Conservation (phyloP, 2,113 vertebrate species). For the Zapus hudsonius region DNA sequence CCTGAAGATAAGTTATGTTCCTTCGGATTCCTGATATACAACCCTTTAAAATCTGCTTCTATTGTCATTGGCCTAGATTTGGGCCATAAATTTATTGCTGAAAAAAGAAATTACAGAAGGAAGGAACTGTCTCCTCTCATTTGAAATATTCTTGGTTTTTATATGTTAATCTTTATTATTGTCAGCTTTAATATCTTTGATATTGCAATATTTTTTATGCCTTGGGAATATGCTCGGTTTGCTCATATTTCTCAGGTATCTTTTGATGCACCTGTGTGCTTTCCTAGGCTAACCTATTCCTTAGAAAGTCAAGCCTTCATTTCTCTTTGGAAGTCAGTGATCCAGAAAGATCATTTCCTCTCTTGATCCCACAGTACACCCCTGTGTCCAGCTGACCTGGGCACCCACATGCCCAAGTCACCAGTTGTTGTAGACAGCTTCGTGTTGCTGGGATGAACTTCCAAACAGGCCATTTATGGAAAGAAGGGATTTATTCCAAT, state of each 20-base stretch:
- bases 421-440: too few species aligned
- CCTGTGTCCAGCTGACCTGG: background rate
- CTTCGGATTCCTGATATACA: background rate
- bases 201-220: background rate
- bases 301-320: background rate
- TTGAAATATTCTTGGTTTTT: constrained; percentile 35
- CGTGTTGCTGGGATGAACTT: too few species aligned
- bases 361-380: background rate
- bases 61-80: constrained; percentile 31
- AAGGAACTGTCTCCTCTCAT: constrained; percentile 15
- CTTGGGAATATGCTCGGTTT: background rate
- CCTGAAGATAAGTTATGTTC: background rate
- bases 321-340: background rate
- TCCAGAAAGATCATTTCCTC: background rate
- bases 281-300: background rate
- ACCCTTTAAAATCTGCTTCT: constrained; percentile 36
- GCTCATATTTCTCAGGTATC: constrained; percentile 1
- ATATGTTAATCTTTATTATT: constrained; percentile 11
- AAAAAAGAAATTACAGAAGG: constrained; percentile 1
- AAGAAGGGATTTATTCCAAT: too few species aligned
- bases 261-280: background rate
- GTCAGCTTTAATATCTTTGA: constrained; percentile 9
- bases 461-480: too few species aligned
- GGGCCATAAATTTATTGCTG: constrained; percentile 34
- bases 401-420: background rate